A percentile compares a stretch with the other conserved stretches of the same genome.
Evolutionary conservation across 2,888 invertebrate species (phyloP).

Genomic region (Zygogramma bicolorata): DNA sequence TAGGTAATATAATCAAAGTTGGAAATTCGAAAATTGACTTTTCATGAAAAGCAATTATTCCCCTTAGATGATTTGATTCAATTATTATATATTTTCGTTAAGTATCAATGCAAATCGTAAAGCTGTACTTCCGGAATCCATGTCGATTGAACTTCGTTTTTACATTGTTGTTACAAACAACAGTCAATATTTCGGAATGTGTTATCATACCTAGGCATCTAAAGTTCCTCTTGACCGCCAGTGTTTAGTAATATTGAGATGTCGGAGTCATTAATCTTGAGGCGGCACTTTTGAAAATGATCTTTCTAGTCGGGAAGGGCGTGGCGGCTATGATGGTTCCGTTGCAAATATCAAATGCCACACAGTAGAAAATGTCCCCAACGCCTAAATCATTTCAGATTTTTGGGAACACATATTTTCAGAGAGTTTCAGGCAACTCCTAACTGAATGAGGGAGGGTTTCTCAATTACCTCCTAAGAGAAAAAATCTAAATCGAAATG

Average conservation of each 20-base stretch:
- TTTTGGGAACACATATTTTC: slow-evolving; percentile 35
- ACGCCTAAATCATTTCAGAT: slow-evolving; percentile 39
- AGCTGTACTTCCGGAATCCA: too few relatives aligned
- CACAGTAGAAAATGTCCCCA: slow-evolving; percentile 38
- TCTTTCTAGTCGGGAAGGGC: slow-evolving; percentile 35
- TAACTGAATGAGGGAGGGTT: neutral
- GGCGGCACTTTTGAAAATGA: slow-evolving; percentile 38
- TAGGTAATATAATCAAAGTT: too few relatives aligned
- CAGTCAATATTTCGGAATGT: slow-evolving; percentile 29
- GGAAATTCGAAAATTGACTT: too few relatives aligned
- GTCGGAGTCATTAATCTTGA: slow-evolving; percentile 44
- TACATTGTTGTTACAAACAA: slow-evolving; percentile 31
- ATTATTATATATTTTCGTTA: too few relatives aligned
- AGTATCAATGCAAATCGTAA: too few relatives aligned
- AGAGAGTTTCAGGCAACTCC: neutral
- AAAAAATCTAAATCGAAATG: too few relatives aligned
- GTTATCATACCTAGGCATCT: slow-evolving; percentile 23
- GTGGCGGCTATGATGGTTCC: slow-evolving; percentile 33
- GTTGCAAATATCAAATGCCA: slow-evolving; percentile 35
- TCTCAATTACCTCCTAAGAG: too few relatives aligned
- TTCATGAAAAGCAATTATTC: too few relatives aligned
- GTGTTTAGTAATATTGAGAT: slow-evolving; percentile 44
- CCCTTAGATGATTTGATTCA: too few relatives aligned
- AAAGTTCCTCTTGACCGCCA: slow-evolving; percentile 32
- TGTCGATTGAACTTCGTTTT: too few relatives aligned